Evolutionary conservation across 2,888 invertebrate species (phyloP), one percentile per base, ranked within the genome.

Genomic region (Protodeltote pygarga): DNA sequence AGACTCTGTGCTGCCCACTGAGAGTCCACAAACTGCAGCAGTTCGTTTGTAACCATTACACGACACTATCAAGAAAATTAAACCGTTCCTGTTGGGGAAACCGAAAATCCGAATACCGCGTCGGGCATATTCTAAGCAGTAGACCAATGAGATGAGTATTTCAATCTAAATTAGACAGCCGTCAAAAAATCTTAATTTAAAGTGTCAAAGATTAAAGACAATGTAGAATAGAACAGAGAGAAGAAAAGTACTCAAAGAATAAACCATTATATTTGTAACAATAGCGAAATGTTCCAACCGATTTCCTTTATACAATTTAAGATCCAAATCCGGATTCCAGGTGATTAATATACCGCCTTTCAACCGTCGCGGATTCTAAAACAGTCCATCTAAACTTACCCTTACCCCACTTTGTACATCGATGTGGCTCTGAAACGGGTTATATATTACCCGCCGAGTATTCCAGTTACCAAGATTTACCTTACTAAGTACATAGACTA

Each of bases 401-500:
- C 46, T 55, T 38, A 60, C 39, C 38, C 21, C 38, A 52, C 46
- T 61, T 61, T 47, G 50, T 46, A 51, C 54, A 46, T 65, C 55
- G 48, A 69, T 21, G 34, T 32, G 41, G 40, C 44, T 33, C 17
- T 6, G 34, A 44, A 47, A 60, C 52, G 42, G 40, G 48, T 65
- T 46, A 65, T 65, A 59, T 52, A 64, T 50, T 49, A 46, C 53
- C 31, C 33, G 25, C 19, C 41, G 39, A 64, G 52, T 52, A 51
- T 53, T 46, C 54, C 34, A 58, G 51, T 51, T 51, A 33, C 40
- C 39, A 24, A 53, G 65, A 61, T 61, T 64, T 64, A 64, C 38
- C 48, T 52, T n/a, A 35, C 42, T 41, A 61, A 57, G 52, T 61
- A 57, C 50, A 50, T 28, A 44, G 32, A 28, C 41, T 48, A 24